Evolutionary conservation across 2,888 invertebrate genomes (phyloP).

Genomic region (Ommatoiulus sabulosus): DNA sequence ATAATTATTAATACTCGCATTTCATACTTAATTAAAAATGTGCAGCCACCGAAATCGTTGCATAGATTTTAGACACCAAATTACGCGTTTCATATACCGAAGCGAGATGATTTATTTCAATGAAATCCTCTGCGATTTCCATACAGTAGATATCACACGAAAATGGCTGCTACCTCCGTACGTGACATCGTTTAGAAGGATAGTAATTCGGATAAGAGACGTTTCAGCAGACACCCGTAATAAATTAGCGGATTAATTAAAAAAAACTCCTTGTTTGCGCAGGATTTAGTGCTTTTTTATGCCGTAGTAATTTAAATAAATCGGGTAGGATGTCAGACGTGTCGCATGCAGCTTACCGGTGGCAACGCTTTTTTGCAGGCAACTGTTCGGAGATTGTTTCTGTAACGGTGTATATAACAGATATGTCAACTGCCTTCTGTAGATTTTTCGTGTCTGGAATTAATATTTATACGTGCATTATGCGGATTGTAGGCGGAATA

Average conservation of each 20-base stretch:
- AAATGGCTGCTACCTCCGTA: not conserved
- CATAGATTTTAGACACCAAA: not conserved
- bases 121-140: not conserved
- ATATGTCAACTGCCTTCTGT: not conserved
- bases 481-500: not conserved
- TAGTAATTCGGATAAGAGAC: not conserved
- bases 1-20: slow-evolving; percentile 36
- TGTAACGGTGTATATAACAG: not conserved
- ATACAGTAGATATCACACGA: not conserved
- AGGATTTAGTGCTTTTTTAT: slow-evolving; percentile 16
- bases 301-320: not conserved
- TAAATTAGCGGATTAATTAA: slow-evolving; percentile 27
- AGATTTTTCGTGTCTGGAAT: not conserved
- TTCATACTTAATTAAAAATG: slow-evolving; percentile 42
- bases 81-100: not conserved
- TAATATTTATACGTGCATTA: not conserved
- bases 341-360: not conserved
- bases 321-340: not conserved
- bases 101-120: not conserved
- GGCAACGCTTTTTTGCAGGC: not conserved
- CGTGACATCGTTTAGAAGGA: not conserved
- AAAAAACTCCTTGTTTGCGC: not conserved
- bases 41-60: not conserved
- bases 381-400: not conserved
- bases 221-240: not conserved